Evolutionary conservation across 2,797 vertebrate species (phyloP).

Genomic region (Danio jaintianensis): DNA sequence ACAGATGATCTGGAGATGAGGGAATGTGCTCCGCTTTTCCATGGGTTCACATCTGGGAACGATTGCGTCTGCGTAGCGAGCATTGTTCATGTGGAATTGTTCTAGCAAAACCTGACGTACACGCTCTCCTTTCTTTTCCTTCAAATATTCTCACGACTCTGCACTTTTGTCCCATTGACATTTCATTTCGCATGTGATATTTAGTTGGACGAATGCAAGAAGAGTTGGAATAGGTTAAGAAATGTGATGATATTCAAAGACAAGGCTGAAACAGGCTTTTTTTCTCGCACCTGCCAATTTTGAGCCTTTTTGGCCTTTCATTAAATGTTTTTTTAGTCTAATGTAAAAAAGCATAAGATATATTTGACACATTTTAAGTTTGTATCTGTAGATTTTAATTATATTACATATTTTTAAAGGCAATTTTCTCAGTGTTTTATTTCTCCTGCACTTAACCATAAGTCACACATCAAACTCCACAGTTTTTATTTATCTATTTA

Average conservation of each 20-base stretch:
- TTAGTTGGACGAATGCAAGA: neutral
- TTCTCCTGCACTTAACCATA: too few species aligned
- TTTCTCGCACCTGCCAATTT: too few species aligned
- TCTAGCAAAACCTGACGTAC: slow-evolving; percentile 35
- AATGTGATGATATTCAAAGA: neutral
- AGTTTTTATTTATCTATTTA: too few species aligned
- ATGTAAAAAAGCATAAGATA: too few species aligned
- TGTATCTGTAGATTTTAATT: too few species aligned
- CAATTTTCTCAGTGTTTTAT: too few species aligned
- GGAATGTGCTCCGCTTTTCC: slow-evolving; percentile 2
- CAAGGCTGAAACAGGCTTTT: too few species aligned
- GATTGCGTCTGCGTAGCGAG: slow-evolving; percentile 61
- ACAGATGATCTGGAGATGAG: slow-evolving; percentile 25
- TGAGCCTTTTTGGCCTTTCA: too few species aligned
- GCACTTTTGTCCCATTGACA: slow-evolving; percentile 27
- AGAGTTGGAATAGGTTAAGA: neutral
- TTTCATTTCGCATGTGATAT: neutral
- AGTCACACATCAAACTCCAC: too few species aligned
- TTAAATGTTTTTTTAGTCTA: too few species aligned
- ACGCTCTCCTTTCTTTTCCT: slow-evolving; percentile 50
- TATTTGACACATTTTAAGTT: too few species aligned
- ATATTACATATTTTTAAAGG: too few species aligned
- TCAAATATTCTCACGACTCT: slow-evolving; percentile 43
- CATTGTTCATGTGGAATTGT: slow-evolving; percentile 55
- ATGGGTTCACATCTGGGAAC: slow-evolving; percentile 66